phyloP scores from a whole-genome alignment of 2,797 vertebrate species.

The Apogon hyalosoma region DNA sequence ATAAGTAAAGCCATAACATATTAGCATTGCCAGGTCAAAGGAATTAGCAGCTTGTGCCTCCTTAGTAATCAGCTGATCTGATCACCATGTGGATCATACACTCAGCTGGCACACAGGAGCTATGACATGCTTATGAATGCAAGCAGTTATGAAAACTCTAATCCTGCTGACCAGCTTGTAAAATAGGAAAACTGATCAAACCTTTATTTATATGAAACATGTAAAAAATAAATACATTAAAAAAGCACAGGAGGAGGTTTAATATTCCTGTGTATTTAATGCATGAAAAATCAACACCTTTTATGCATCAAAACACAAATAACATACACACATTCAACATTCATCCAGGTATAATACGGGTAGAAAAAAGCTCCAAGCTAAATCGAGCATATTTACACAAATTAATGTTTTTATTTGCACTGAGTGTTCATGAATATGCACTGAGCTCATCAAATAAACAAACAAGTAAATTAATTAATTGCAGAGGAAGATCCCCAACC shows the following conservation, averaged over 20 bases:
- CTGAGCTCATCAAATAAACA: too few species aligned
- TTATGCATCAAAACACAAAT: constrained; percentile 5
- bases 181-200: constrained; percentile 18
- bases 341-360: neutral
- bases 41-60: constrained; percentile 52
- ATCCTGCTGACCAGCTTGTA: constrained; percentile 29
- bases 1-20: constrained; percentile 44
- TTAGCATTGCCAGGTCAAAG: constrained; percentile 24
- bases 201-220: neutral
- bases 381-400: too few species aligned
- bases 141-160: constrained; percentile 55
- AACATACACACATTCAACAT: neutral
- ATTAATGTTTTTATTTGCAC: too few species aligned
- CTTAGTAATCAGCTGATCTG: constrained; percentile 61
- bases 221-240: neutral
- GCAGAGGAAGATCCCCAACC: neutral
- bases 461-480: too few species aligned
- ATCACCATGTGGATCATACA: constrained; percentile 50
- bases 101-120: constrained; percentile 39
- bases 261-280: neutral
- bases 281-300: neutral
- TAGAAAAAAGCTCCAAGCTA: too few species aligned
- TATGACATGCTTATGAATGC: constrained; percentile 48
- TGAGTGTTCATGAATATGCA: too few species aligned
- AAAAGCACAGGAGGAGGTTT: neutral